Base-by-base conservation (phyloP, 2,113 vertebrate species). In the Myxocyprinus asiaticus region DNA sequence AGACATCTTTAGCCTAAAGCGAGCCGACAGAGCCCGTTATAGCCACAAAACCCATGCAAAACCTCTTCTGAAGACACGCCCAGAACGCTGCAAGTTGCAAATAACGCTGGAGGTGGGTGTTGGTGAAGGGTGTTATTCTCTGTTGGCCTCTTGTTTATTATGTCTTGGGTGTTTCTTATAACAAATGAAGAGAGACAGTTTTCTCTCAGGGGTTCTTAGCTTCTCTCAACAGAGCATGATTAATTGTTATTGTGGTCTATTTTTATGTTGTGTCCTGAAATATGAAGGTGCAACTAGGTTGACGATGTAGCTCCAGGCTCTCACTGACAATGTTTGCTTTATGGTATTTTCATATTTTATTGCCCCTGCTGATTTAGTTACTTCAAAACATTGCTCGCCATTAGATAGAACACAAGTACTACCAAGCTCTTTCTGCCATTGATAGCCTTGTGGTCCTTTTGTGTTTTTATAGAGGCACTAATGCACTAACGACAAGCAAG, bases 1-100 rank as follows among this genome's bases (percentile, higher is more conserved):
- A 77, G 81, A 74, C 68, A 72, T 79, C 76, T 42, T 87, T 84
- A 84, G 75, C 84, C 85, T 81, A 86, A 88, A 87, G 80, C 75
- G 55, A 63, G 51, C 56, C 64, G 83, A 72, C 55, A 84, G 71
- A 73, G 71, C 45, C 45, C 9, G 43, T 82, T 76, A 76, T 79
- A 51, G 33, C 5, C 63, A 51, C 68, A 77, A 78, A 87, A 59
- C 50, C 33, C 22, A 33, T 17, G 68, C 47, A 15, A 65, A 9
- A 0, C 45, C n/a, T 8, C 55, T 44, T n/a, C 22, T 43, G 8
- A 61, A 58, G 9, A 67, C n/a, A 45, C 22, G 22, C 22, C 22
- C 22, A 33, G 1, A 33, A 33, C 1, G 22, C 22, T 33, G 22
- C 22, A 33, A 33, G 22, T 33, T 33, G 22, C 22, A 59, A 70